Conservation (phyloP, 1,140 invertebrate genomes). For the Rhyacophila brunnea region DNA sequence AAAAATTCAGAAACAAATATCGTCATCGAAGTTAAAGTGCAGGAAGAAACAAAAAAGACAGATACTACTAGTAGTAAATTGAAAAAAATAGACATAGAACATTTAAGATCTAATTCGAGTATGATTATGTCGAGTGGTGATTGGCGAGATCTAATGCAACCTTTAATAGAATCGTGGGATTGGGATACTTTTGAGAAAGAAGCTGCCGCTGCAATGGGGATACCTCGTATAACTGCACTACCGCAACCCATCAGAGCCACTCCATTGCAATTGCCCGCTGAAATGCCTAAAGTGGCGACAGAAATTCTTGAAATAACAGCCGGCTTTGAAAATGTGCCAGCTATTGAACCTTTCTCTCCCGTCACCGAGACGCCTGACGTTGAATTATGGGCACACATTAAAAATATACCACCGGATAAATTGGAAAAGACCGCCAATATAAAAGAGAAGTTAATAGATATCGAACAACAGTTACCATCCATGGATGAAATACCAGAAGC, state of each 20-base stretch:
- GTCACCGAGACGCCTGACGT: constrained; percentile 54
- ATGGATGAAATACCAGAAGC: constrained; percentile 64
- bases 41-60: constrained; percentile 30
- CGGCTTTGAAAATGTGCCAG: constrained; percentile 62
- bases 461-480: constrained; percentile 57
- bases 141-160: constrained; percentile 60
- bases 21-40: too few species aligned
- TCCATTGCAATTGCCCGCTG: constrained; percentile 51
- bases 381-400: constrained; percentile 51
- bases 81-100: constrained; percentile 32
- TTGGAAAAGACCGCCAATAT: constrained; percentile 59
- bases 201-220: constrained; percentile 40
- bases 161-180: constrained; percentile 59
- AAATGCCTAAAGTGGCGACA: constrained; percentile 46
- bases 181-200: constrained; percentile 63
- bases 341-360: constrained; percentile 60
- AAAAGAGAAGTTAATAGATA: constrained; percentile 57
- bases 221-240: constrained; percentile 48
- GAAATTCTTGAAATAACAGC: constrained; percentile 55
- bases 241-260: constrained; percentile 54
- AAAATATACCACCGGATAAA: constrained; percentile 53
- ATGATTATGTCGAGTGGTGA: constrained; percentile 54
- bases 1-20: constrained; percentile 42
- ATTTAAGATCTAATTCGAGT: constrained; percentile 51
- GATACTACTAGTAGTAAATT: constrained; percentile 31